These are phyloP conservation scores for Eleutherodactylus coqui DNA, from an alignment of 2,797 vertebrate genomes.

Conservation along the genomic window DNA sequence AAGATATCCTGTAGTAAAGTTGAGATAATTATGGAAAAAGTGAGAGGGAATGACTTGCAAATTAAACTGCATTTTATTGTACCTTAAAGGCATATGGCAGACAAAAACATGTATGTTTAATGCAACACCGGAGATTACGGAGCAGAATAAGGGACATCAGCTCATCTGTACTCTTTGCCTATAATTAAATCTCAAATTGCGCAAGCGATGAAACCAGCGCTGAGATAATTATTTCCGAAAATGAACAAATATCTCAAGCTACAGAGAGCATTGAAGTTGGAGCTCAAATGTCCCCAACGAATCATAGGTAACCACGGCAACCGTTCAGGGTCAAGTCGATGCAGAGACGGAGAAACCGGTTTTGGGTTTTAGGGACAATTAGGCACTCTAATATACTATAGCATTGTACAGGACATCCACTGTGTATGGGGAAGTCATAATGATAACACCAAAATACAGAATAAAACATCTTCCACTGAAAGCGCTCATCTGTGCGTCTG, in stretches of 20 bases:
- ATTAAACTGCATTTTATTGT: slow-evolving; percentile 24
- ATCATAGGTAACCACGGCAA: neutral
- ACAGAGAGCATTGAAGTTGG: neutral
- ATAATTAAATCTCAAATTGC: neutral
- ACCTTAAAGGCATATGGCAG: slow-evolving; percentile 34
- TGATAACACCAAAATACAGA: too few relatives aligned
- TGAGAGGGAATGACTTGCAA: neutral
- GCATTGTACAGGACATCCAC: neutral
- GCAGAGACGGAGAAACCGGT: neutral
- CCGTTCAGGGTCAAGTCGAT: neutral
- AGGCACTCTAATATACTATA: neutral
- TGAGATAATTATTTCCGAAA: neutral
- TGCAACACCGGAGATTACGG: neutral
- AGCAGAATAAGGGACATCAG: neutral
- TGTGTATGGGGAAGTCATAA: neutral
- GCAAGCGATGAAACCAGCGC: neutral
- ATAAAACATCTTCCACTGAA: neutral
- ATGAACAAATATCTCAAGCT: slow-evolving; percentile 3
- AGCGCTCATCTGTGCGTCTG: too few relatives aligned
- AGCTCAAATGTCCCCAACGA: neutral
- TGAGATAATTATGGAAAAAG: neutral
- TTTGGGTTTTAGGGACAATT: neutral
- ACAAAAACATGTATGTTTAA: neutral
- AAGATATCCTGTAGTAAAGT: neutral
- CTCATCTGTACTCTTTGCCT: neutral